Evolutionary conservation across 2,113 vertebrate species (phyloP), one percentile per base, ranked within the genome.

Genomic region (Eulemur rufifrons): DNA sequence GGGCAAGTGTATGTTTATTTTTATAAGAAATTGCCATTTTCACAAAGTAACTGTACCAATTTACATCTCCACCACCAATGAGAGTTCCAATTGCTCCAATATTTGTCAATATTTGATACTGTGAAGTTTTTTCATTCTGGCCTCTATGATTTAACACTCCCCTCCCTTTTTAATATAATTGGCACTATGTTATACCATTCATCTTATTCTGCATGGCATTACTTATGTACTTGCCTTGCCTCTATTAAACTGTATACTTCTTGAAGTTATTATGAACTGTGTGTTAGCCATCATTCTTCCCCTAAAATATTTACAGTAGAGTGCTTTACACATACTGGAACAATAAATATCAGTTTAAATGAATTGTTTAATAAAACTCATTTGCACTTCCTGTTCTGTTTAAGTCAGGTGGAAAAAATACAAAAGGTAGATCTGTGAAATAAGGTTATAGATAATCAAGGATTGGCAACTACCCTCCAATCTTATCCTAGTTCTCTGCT

Each of bases 291-390:
- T 47, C 66, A 56, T n/a, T 86, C 47, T 3, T 18, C 39, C 5
- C 27, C 32, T 45, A 50, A 11, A 95, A 63, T 59, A 77, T 80
- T 87, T 87, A 95, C 0, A 87, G 32, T 7, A 56, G 66, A 95
- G 11, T 61, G 12, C 4, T 95, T 8, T 93, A 21, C n/a, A 93
- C 27, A 88, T 66, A 34, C 12, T 82, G 61, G 8, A 84, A 77
- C n/a, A 86, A 76, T 18, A 85, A 95, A 3, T 84, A 89, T 50
- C 25, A 82, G 27, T 76, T 94, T 94, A 87, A 91, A 4, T 56
- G 39, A 93, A 83, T 2, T 85, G 21, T 69, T 81, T 93, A 81
- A 69, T 80, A 92, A 92, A 84, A 94, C 39, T 29, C 76, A n/a
- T 42, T 91, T 86, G 39, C 52, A n/a, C 17, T 91, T 96, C 32